These are phyloP conservation scores for Astreopora myriophthalma DNA, from an alignment of 64 coral and sea anemone species.

Conservation along the genomic window DNA sequence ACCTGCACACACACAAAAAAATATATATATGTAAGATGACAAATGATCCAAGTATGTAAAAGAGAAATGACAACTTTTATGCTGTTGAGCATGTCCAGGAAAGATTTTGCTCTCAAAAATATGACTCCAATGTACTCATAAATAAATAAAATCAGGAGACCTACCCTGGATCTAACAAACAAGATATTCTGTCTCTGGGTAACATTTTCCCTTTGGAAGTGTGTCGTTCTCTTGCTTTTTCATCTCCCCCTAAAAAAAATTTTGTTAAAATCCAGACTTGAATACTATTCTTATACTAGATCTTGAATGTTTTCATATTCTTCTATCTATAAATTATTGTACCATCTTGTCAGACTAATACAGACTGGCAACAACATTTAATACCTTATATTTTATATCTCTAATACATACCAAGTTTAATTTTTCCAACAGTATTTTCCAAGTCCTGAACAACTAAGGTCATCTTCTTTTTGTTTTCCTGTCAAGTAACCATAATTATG, in stretches of 20 bases:
- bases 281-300: too few species aligned
- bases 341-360: too few species aligned
- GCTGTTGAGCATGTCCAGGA: too few species aligned
- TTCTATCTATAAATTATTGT: too few species aligned
- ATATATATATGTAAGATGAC: neutral
- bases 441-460: constrained; percentile 70
- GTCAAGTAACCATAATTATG: neutral
- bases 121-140: neutral
- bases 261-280: too few species aligned
- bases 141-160: neutral
- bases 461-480: constrained; percentile 86
- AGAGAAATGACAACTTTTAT: too few species aligned
- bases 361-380: too few species aligned
- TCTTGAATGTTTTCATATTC: too few species aligned
- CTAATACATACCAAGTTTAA: constrained; percentile 67
- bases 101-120: too few species aligned
- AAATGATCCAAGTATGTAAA: too few species aligned
- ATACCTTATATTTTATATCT: too few species aligned
- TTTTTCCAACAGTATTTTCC: constrained; percentile 61
- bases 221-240: constrained; percentile 87
- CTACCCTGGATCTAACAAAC: constrained; percentile 87
- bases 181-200: constrained; percentile 90
- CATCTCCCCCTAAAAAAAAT: constrained; percentile 76
- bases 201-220: constrained; percentile 91
- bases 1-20: neutral